These are phyloP conservation scores for Eilema griseolum DNA, from an alignment of 2,888 invertebrate species.

Conservation along the genomic window DNA sequence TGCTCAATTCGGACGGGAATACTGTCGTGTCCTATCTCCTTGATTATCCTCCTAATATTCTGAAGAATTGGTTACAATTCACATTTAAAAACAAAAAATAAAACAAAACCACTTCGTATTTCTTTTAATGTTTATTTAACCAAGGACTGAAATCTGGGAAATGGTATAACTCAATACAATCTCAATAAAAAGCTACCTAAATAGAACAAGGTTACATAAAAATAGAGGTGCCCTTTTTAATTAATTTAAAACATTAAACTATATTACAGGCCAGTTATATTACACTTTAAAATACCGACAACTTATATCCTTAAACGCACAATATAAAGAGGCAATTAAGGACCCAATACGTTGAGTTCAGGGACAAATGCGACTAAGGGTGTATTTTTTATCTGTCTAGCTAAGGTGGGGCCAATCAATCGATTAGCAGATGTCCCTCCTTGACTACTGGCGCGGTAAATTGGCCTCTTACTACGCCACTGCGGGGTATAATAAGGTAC, in stretches of 20 bases:
- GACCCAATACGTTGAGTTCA: slow-evolving; percentile 58
- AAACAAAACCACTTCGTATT: too few relatives aligned
- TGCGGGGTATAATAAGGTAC: slow-evolving; percentile 71
- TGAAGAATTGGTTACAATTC: too few relatives aligned
- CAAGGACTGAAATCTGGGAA: too few relatives aligned
- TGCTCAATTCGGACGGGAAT: too few relatives aligned
- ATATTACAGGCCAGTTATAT: neutral
- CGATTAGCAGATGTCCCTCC: slow-evolving; percentile 85
- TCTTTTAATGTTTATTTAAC: too few relatives aligned
- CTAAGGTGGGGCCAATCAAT: slow-evolving; percentile 83
- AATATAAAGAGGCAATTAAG: slow-evolving; percentile 62
- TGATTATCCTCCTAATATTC: too few relatives aligned
- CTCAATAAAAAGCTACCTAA: too few relatives aligned
- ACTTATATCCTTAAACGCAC: slow-evolving; percentile 18
- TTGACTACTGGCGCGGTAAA: slow-evolving; percentile 83
- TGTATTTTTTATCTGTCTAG: slow-evolving; percentile 73
- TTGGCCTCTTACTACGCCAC: slow-evolving; percentile 75
- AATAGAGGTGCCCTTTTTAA: neutral
- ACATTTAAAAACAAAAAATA: too few relatives aligned
- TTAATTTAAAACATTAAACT: neutral
- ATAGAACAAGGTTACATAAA: neutral
- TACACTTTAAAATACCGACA: neutral
- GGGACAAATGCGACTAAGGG: slow-evolving; percentile 65
- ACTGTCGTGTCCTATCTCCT: too few relatives aligned
- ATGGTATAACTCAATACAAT: too few relatives aligned